Evolutionary conservation across 1,140 invertebrate genomes (phyloP), one percentile per base, ranked within the genome.

Genomic region (Globodera rostochiensis): DNA sequence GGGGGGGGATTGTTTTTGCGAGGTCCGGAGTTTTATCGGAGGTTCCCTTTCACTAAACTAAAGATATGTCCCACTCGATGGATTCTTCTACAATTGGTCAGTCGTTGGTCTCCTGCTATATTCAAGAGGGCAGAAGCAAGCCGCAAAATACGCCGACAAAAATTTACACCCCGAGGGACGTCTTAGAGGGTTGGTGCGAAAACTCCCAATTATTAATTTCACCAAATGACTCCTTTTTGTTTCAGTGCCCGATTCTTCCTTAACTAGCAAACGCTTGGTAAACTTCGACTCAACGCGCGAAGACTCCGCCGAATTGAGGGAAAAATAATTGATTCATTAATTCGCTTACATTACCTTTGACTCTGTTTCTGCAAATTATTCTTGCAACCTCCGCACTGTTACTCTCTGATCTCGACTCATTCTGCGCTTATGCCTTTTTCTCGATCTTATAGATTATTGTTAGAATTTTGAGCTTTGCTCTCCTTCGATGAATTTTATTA

Each of bases 141-240:
- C n/a, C 60, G 3, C 53, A 45, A 46, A 81, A 81, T 69, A 81
- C 80, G 4, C 80, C 80, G 6, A 81, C 73, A 4, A 80, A 80
- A 53, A 45, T 78, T 45, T 78, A 78, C 50, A 78, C 77, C 1
- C 64, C 64, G 21, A 60, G 64, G 46, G 77, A 70, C 7, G 50
- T 66, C 19, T 36, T 45, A 15, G 57, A 78, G 36, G 15, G 77
- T 69, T 19, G 3, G 53, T 71, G 1, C 4, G 0, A 25, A 69
- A 19, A 36, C 25, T 71, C 0, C 2, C 3, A 1, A 66, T 71
- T 71, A 1, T 71, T 45, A 71, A 6, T 71, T 45, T 21, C 69
- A 1, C 6, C 15, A 8, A 45, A 7, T 45, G 69, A 71, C 15
- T 71, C 25, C n/a, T 47, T 36, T 1, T 15, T 11, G 46, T 36